A percentile compares a stretch with the other conserved stretches of the same genome.
Conservation (phyloP, 2,888 invertebrate species). For the Lasioglossum calceatum region DNA sequence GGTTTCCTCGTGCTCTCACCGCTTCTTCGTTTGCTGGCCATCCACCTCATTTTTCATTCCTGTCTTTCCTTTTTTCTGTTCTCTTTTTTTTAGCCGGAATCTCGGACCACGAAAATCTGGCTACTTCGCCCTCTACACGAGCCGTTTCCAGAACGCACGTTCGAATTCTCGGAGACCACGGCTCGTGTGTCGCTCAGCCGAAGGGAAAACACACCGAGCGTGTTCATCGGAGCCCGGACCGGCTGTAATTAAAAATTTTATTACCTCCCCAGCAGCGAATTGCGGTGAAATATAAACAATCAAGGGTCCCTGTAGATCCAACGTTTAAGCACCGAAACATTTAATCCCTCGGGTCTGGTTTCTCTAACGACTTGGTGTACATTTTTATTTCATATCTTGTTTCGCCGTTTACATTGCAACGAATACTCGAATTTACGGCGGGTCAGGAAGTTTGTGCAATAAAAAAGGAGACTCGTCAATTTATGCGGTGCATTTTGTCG, state of each 20-base stretch:
- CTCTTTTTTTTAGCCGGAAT: not conserved
- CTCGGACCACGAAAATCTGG: not conserved
- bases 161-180: not conserved
- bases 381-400: not conserved
- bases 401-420: not conserved
- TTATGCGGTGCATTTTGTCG: not conserved
- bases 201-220: not conserved
- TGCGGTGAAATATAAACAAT: slow-evolving; percentile 22
- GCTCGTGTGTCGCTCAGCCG: not conserved
- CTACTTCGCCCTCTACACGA: not conserved
- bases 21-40: not conserved
- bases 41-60: not conserved
- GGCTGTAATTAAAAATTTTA: slow-evolving; percentile 42
- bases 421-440: not conserved
- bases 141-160: not conserved
- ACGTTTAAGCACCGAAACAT: slow-evolving; percentile 17
- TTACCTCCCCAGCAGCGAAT: not conserved
- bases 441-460: not conserved
- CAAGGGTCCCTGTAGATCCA: not conserved
- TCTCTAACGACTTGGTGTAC: not conserved
- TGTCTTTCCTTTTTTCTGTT: not conserved
- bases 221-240: not conserved
- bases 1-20: not conserved
- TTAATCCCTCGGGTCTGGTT: not conserved
- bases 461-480: not conserved